Evolutionary conservation across 2,113 vertebrate species (phyloP).

Genomic region (Mastomys natalensis): DNA sequence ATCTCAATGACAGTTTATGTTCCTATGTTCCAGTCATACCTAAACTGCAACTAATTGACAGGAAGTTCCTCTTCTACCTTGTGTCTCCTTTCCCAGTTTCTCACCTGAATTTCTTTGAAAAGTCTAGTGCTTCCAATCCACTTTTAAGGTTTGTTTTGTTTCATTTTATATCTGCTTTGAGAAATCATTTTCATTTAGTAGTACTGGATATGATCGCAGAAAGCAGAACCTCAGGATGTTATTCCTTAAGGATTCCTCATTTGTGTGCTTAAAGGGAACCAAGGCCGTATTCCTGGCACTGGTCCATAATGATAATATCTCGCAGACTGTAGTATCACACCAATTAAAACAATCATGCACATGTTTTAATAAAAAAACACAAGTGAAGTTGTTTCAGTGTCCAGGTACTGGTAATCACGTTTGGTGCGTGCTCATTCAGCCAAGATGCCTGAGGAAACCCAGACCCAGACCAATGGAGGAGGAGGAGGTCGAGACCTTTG

Average conservation of each 20-base stretch:
- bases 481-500: too few relatives aligned
- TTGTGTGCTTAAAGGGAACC: neutral
- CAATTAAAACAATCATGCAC: neutral
- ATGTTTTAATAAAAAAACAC: neutral
- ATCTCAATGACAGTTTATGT: neutral
- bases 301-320: neutral
- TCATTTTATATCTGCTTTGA: neutral
- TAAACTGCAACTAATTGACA: neutral
- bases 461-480: too few relatives aligned
- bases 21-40: neutral
- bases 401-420: too few relatives aligned
- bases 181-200: neutral
- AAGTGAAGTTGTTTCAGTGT: too few relatives aligned
- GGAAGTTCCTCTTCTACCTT: neutral
- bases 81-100: neutral
- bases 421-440: too few relatives aligned
- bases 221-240: neutral
- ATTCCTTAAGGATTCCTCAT: neutral
- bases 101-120: neutral
- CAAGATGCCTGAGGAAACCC: too few relatives aligned
- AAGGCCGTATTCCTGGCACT: neutral
- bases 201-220: neutral
- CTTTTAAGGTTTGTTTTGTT: neutral
- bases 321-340: neutral
- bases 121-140: neutral